phyloP scores from a whole-genome alignment of 2,888 invertebrate species.

The Harpalus rubripes region DNA sequence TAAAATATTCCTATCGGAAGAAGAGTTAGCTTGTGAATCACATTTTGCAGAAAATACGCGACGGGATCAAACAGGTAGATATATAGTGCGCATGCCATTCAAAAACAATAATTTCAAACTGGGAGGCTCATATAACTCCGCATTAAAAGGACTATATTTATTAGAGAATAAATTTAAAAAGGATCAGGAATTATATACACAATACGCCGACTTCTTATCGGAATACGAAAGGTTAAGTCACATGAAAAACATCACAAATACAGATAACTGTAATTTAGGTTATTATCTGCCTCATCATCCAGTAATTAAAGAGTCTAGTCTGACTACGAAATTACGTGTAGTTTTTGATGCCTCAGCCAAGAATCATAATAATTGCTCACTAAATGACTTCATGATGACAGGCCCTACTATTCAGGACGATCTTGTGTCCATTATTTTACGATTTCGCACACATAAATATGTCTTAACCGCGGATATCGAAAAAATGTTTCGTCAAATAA shows the following conservation, averaged over 20 bases:
- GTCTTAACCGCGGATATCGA: constrained; percentile 73
- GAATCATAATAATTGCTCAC: constrained; percentile 4
- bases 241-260: constrained; percentile 30
- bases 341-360: constrained; percentile 36
- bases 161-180: constrained; percentile 9
- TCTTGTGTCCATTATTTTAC: constrained; percentile 67
- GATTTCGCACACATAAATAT: constrained; percentile 70
- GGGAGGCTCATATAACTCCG: neutral
- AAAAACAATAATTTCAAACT: neutral
- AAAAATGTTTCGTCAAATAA: constrained; percentile 73
- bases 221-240: constrained; percentile 36
- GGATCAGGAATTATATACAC: neutral
- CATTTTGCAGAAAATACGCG: constrained; percentile 10
- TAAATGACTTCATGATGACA: constrained; percentile 22
- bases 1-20: too few relatives aligned
- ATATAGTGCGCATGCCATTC: constrained; percentile 22
- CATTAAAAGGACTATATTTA: constrained; percentile 3
- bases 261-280: constrained; percentile 13
- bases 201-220: neutral
- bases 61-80: constrained; percentile 37
- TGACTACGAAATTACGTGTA: neutral
- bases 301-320: constrained; percentile 1
- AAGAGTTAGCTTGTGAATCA: too few relatives aligned
- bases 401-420: constrained; percentile 26
- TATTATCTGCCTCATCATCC: constrained; percentile 37